These are phyloP conservation scores for Megamerina dolium DNA, from an alignment of 2,888 invertebrate species.

Conservation along the genomic window DNA sequence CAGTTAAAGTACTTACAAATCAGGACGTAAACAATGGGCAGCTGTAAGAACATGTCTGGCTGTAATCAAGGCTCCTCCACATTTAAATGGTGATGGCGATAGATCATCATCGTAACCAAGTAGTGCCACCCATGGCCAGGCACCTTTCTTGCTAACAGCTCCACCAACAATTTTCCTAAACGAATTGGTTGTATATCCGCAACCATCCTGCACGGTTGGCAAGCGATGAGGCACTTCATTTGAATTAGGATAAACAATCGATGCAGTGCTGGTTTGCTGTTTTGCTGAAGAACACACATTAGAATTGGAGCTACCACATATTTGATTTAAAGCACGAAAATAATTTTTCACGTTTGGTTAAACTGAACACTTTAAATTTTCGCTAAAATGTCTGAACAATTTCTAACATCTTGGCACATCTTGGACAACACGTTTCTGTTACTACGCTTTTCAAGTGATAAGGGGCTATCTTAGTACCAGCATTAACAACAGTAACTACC, in stretches of 20 bases:
- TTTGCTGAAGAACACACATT: constrained; percentile 35
- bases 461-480: too few species aligned
- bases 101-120: constrained; percentile 60
- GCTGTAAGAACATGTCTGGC: constrained; percentile 60
- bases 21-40: constrained; percentile 30
- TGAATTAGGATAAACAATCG: too few species aligned
- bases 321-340: constrained; percentile 31
- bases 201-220: constrained; percentile 49
- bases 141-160: constrained; percentile 57
- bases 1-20: constrained; percentile 39
- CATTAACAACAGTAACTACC: too few species aligned
- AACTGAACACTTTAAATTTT: too few species aligned
- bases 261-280: too few species aligned
- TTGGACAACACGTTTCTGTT: too few species aligned
- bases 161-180: constrained; percentile 66
- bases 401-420: too few species aligned
- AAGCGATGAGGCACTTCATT: constrained; percentile 13
- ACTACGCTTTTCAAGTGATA: too few species aligned
- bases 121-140: constrained; percentile 72
- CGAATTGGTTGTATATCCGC: constrained; percentile 55
- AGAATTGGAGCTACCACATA: constrained; percentile 27
- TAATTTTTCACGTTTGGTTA: neutral
- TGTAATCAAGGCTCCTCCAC: constrained; percentile 49
- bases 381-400: too few species aligned
- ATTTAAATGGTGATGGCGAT: constrained; percentile 31